Evolutionary conservation across 2,888 invertebrate species (phyloP), one percentile per base, ranked within the genome.

Genomic region (Parascotia fuliginaria): DNA sequence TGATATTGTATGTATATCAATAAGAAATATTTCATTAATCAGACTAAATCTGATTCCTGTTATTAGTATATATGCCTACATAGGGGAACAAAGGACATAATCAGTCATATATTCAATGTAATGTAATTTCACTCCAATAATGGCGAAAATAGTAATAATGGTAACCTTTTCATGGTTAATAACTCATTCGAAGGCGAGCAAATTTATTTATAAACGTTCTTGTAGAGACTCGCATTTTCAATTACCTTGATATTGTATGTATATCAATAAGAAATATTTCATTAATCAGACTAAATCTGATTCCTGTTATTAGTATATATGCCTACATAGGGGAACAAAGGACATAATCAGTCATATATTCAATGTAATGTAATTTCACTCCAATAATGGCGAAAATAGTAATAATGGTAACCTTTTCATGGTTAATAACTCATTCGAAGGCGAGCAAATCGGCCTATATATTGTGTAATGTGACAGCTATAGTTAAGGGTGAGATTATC

Each of bases 401-500:
- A 22, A 6, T 13, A 40, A 22, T 41, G 22, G 22, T 19, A 33
- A 39, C 33, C 38, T 15, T 29, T 52, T 54, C 16, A 34, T 22
- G 12, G 43, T 19, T 46, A 50, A 36, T 36, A 55, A 43, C 19
- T 36, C 24, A 37, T 41, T 31, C 19, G 4, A 28, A 27, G n/a
- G 29, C 32, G 27, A 13, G 14, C 29, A 32, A 49, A 52, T 47
- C 34, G 34, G 33, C 27, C 34, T 41, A 37, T 29, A 31, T 40
- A 38, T 48, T 48, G 49, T 57, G 52, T 52, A 44, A 50, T 38
- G 45, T 55, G 42, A 42, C 28, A 31, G 38, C 32, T 48, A 43
- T 51, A 51, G 50, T 43, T 38, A 54, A n/a, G 12, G 45, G 44
- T 9, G 42, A 46, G 50, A 42, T 59, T 59, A 56, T 47, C 48